These are phyloP conservation scores for Lateolabrax maculatus DNA, from an alignment of 2,797 vertebrate species.

Conservation along the genomic window DNA sequence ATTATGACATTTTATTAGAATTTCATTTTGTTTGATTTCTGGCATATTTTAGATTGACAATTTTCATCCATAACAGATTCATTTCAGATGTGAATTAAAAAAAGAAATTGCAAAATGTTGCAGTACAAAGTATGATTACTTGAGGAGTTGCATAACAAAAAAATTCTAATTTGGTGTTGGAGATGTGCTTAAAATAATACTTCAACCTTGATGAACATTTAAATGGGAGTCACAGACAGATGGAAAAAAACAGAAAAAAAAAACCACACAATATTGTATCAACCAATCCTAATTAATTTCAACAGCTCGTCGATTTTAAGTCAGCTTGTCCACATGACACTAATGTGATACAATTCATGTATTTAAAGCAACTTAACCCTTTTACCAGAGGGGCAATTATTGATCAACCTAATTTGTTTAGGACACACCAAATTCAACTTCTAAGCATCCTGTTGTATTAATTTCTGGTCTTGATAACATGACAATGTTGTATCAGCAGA, in stretches of 20 bases:
- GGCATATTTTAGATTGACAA: not conserved
- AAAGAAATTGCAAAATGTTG: not conserved
- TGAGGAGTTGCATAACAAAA: not conserved
- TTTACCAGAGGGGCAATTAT: not conserved
- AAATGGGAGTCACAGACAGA: not conserved
- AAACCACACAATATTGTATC: not conserved
- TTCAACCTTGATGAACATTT: not conserved
- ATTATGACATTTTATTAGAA: not conserved
- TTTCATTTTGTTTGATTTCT: not conserved
- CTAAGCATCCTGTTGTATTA: not conserved
- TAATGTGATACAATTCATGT: not conserved
- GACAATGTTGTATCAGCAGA: constrained; percentile 1
- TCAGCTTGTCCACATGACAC: not conserved
- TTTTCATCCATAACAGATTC: not conserved
- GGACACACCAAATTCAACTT: not conserved
- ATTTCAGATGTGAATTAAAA: not conserved
- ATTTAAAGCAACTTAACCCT: not conserved
- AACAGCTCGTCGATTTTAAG: not conserved
- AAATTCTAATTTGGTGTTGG: not conserved
- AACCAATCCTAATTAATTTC: not conserved
- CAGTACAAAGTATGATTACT: not conserved
- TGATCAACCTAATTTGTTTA: not conserved
- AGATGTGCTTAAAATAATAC: not conserved
- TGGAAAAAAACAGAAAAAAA: not conserved
- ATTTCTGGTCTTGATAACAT: constrained; percentile 4